A percentile compares a stretch with the other conserved stretches of the same genome.
Evolutionary conservation across 1,140 invertebrate genomes (phyloP).

Genomic region (Mercenaria mercenaria): DNA sequence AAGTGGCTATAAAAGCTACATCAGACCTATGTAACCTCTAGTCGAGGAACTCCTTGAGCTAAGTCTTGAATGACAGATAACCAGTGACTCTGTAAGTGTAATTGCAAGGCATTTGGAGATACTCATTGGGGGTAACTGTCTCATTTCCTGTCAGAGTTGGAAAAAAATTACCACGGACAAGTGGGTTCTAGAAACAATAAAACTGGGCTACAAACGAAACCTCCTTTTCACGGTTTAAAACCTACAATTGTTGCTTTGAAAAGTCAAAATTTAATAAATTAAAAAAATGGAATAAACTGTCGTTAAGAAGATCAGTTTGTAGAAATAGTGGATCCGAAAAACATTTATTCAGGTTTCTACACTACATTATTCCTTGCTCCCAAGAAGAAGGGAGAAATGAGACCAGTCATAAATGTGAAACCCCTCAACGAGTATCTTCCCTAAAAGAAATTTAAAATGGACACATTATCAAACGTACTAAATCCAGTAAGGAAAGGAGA

Average conservation of each 20-base stretch:
- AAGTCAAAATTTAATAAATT: neutral
- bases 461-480: slow-evolving; percentile 34
- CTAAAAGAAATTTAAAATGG: slow-evolving; percentile 60
- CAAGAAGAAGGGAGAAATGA: slow-evolving; percentile 53
- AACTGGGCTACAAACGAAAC: neutral
- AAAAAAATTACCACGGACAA: slow-evolving; percentile 39
- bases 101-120: neutral
- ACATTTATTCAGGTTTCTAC: slow-evolving; percentile 23
- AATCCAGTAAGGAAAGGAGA: slow-evolving; percentile 32
- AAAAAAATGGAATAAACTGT: neutral
- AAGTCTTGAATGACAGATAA: neutral
- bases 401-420: slow-evolving; percentile 57
- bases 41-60: neutral
- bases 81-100: slow-evolving; percentile 19
- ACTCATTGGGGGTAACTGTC: slow-evolving; percentile 22
- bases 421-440: slow-evolving; percentile 47
- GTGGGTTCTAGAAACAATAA: slow-evolving; percentile 26
- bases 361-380: slow-evolving; percentile 43
- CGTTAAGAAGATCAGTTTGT: neutral
- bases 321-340: neutral
- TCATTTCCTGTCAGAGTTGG: slow-evolving; percentile 36
- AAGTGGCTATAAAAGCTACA: neutral
- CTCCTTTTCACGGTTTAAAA: slow-evolving; percentile 29
- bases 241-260: neutral
- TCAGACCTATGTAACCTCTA: neutral